Conservation (phyloP, 1,140 invertebrate genomes). For the Battus philenor region DNA sequence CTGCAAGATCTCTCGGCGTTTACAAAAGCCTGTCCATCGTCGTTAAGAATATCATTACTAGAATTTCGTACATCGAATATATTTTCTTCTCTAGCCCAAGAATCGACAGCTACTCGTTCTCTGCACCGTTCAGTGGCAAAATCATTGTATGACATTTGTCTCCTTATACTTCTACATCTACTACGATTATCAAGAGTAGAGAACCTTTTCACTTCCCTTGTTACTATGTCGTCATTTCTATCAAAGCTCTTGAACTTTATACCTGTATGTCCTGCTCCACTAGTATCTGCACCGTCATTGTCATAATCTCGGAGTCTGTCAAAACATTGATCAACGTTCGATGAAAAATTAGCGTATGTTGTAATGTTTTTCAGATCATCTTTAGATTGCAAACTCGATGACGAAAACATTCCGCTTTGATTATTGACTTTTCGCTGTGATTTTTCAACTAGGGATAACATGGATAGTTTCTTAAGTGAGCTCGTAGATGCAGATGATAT, state of each 20-base stretch:
- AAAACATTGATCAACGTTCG: slow-evolving; percentile 66
- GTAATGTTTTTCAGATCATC: slow-evolving; percentile 50
- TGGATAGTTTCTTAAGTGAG: slow-evolving; percentile 62
- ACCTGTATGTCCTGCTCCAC: slow-evolving; percentile 39
- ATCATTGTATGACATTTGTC: slow-evolving; percentile 68
- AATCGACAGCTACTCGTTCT: slow-evolving; percentile 38
- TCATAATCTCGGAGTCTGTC: slow-evolving; percentile 48
- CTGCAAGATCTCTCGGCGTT: slow-evolving; percentile 58
- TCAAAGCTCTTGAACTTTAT: slow-evolving; percentile 57
- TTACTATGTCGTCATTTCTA: slow-evolving; percentile 46
- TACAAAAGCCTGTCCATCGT: slow-evolving; percentile 53
- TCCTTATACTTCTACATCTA: slow-evolving; percentile 60
- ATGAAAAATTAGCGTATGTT: slow-evolving; percentile 66
- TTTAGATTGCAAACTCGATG: slow-evolving; percentile 51
- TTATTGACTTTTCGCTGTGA: slow-evolving; percentile 57
- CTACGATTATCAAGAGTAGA: slow-evolving; percentile 66
- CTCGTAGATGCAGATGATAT: slow-evolving; percentile 58
- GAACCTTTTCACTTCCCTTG: slow-evolving; percentile 51
- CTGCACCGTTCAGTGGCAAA: slow-evolving; percentile 56
- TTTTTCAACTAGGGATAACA: slow-evolving; percentile 65
- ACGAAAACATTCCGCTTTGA: slow-evolving; percentile 63
- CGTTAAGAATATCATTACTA: slow-evolving; percentile 45
- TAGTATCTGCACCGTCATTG: slow-evolving; percentile 34
- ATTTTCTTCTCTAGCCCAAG: slow-evolving; percentile 50
- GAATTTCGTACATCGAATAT: slow-evolving; percentile 44